These are phyloP conservation scores for Mantis religiosa DNA, from an alignment of 2,888 invertebrate genomes.

Conservation along the genomic window DNA sequence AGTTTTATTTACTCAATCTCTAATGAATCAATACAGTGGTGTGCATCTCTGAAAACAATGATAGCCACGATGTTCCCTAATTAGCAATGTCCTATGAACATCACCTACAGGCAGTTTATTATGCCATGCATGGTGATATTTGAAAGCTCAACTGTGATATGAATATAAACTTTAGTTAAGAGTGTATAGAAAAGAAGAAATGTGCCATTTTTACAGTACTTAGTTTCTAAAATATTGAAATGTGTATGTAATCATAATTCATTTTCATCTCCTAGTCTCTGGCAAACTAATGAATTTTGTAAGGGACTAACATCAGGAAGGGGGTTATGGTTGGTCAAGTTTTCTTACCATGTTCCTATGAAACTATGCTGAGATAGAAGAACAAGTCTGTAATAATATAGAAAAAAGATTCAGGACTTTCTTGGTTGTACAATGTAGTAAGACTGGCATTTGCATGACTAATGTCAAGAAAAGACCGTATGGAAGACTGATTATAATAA, in stretches of 20 bases:
- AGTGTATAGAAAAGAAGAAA: neutral
- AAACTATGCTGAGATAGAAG: neutral
- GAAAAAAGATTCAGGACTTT: no score
- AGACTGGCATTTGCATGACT: neutral
- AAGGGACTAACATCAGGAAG: neutral
- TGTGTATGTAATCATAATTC: neutral
- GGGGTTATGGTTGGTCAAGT: neutral
- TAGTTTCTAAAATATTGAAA: neutral
- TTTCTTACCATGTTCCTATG: neutral
- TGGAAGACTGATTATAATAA: neutral
- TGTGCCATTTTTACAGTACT: neutral
- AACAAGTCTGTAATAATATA: neutral
- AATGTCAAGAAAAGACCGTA: neutral
- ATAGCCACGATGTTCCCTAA: neutral
- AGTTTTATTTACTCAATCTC: conserved; percentile 42
- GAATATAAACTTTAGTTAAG: neutral
- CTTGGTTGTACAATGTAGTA: neutral
- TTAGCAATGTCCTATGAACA: neutral
- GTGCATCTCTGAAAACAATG: neutral
- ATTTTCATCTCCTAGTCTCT: neutral
- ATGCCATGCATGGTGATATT: neutral
- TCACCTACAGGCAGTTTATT: neutral
- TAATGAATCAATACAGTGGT: neutral
- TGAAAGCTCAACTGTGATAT: neutral
- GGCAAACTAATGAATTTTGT: neutral